Evolutionary conservation across 2,797 vertebrate genomes (phyloP).

Genomic region (Diplodus puntazzo): DNA sequence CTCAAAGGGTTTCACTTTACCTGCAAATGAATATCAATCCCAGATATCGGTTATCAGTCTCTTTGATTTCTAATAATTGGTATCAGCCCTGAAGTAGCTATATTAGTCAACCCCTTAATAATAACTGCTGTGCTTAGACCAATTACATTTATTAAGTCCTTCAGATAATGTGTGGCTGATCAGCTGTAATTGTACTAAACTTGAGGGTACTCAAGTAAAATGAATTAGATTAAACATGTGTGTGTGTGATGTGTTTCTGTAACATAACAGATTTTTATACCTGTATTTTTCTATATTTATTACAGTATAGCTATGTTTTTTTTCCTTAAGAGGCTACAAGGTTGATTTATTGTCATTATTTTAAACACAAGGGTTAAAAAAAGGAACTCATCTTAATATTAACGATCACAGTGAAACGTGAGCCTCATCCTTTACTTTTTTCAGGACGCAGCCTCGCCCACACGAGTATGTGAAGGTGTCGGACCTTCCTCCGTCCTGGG

Average conservation of each 20-base stretch:
- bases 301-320: neutral
- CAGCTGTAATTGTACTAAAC: neutral
- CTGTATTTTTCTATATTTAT: neutral
- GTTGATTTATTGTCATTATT: too few relatives aligned
- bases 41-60: too few relatives aligned
- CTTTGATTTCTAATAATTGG: too few relatives aligned
- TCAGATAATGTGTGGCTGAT: neutral
- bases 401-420: neutral
- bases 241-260: neutral
- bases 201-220: neutral
- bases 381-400: too few relatives aligned
- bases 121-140: neutral
- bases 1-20: too few relatives aligned
- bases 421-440: neutral
- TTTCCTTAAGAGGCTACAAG: neutral
- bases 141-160: neutral
- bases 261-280: neutral
- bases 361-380: too few relatives aligned
- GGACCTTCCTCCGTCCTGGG: constrained; percentile 88
- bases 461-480: constrained; percentile 84
- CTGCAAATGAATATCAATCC: too few relatives aligned
- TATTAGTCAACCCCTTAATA: too few relatives aligned
- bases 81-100: too few relatives aligned
- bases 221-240: neutral
- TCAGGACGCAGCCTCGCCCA: constrained; percentile 87